Evolutionary conservation across 2,888 invertebrate genomes (phyloP).

Genomic region (Autographa gamma): DNA sequence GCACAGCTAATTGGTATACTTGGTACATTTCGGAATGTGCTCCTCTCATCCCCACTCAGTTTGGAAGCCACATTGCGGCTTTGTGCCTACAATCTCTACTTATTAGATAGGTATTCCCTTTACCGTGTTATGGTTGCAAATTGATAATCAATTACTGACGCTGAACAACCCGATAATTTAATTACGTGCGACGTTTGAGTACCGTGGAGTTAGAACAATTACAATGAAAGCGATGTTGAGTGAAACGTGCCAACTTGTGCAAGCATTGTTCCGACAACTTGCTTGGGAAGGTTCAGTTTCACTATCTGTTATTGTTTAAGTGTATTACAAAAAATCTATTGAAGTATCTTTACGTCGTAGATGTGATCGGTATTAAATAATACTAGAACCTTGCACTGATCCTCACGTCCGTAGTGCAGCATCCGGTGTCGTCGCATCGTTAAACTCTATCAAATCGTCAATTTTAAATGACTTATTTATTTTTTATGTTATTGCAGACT

Average conservation of each 20-base stretch:
- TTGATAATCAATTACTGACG: not conserved
- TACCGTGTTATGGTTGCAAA: not conserved
- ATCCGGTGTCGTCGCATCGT: too few relatives aligned
- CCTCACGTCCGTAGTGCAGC: not conserved
- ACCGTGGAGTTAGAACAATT: not conserved
- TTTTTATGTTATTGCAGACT: too few relatives aligned
- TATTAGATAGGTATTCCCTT: not conserved
- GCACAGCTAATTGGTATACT: not conserved
- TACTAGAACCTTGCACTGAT: not conserved
- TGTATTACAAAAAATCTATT: too few relatives aligned
- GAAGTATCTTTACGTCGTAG: not conserved
- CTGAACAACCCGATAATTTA: not conserved
- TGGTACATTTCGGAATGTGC: constrained; percentile 3
- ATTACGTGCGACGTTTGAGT: not conserved
- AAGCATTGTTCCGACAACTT: not conserved
- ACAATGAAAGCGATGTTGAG: not conserved
- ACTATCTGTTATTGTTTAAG: not conserved
- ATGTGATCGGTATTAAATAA: not conserved
- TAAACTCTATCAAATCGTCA: not conserved
- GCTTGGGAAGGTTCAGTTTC: not conserved
- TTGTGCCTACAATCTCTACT: not conserved
- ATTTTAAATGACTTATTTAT: not conserved
- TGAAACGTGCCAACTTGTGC: not conserved
- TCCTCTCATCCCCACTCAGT: constrained; percentile 16
- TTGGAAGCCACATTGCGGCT: constrained; percentile 17